phyloP scores from a whole-genome alignment of 1,140 invertebrate species.

The Drosophila oshimai region DNA sequence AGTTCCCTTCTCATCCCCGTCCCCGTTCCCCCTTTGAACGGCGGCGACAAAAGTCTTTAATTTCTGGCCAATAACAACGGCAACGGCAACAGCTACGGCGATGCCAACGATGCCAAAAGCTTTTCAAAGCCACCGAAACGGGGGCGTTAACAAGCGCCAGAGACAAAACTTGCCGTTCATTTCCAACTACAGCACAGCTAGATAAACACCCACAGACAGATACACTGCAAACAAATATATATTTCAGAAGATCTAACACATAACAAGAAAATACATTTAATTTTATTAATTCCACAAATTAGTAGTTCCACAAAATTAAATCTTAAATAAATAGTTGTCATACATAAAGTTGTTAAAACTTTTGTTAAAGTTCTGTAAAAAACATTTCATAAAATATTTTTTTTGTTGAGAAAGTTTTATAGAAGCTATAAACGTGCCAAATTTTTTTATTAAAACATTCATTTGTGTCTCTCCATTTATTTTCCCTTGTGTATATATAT shows the following conservation, averaged over 20 bases:
- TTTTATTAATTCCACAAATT: too few species aligned
- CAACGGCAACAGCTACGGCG: slow-evolving; percentile 37
- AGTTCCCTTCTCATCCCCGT: too few species aligned
- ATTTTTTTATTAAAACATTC: too few species aligned
- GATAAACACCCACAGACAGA: slow-evolving; percentile 24
- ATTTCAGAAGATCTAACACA: background rate
- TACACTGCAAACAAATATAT: slow-evolving; percentile 9
- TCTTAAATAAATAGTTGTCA: too few species aligned
- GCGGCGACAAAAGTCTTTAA: slow-evolving; percentile 77
- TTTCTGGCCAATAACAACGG: slow-evolving; percentile 72
- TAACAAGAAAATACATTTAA: background rate
- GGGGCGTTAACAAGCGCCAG: slow-evolving; percentile 76
- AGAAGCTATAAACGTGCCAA: too few species aligned
- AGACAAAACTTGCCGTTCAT: slow-evolving; percentile 64
- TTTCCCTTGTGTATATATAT: slow-evolving; percentile 10
- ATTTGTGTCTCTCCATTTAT: background rate
- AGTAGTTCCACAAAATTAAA: background rate
- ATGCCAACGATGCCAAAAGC: slow-evolving; percentile 42
- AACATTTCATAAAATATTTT: too few species aligned
- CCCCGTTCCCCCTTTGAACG: background rate
- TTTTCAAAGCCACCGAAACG: slow-evolving; percentile 74
- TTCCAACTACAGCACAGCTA: slow-evolving; percentile 51
- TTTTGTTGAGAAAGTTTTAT: background rate
- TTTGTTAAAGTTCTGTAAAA: too few species aligned
- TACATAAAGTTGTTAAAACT: too few species aligned